A percentile compares a stretch with the other conserved stretches of the same genome.
Conservation (phyloP, 1,140 invertebrate genomes). For the Ptiloglossa arizonensis region DNA sequence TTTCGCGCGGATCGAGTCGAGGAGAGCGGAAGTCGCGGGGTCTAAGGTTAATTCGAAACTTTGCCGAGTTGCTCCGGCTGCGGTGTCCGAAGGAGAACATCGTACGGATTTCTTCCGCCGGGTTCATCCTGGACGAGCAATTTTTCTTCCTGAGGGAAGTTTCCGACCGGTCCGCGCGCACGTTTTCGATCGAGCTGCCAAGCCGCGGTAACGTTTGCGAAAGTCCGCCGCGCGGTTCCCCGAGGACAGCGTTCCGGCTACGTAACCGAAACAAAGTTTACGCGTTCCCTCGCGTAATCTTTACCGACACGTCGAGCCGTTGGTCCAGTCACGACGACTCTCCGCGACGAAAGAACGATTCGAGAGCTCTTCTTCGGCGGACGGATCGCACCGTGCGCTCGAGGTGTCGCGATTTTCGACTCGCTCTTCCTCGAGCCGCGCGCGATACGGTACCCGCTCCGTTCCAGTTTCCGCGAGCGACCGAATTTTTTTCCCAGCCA, state of each 20-base stretch:
- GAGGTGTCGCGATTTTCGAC: too few species aligned
- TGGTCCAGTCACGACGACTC: too few species aligned
- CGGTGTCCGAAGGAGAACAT: conserved; percentile 35
- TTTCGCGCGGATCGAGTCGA: conserved; percentile 24
- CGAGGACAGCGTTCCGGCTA: not conserved
- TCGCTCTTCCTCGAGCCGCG: too few species aligned
- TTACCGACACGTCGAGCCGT: not conserved
- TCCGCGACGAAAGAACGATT: too few species aligned
- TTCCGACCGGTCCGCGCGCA: too few species aligned
- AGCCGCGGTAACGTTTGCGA: not conserved
- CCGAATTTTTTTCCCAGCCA: not conserved
- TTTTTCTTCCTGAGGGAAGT: conserved; percentile 6
- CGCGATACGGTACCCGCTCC: too few species aligned
- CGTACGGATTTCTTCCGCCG: conserved; percentile 18
- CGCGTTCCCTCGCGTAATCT: not conserved
- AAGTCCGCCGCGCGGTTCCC: not conserved
- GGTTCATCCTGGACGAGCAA: not conserved
- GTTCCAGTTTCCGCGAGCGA: not conserved
- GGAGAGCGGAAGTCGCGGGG: not conserved
- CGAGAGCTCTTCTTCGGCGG: too few species aligned
- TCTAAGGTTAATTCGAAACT: conserved; percentile 48
- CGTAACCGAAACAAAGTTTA: not conserved
- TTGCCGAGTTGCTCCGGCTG: conserved; percentile 1
- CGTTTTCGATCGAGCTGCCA: conserved; percentile 4
- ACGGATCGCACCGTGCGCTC: too few species aligned